Evolutionary conservation across 2,888 invertebrate species (phyloP).

Genomic region (Limnephilus lunatus): DNA sequence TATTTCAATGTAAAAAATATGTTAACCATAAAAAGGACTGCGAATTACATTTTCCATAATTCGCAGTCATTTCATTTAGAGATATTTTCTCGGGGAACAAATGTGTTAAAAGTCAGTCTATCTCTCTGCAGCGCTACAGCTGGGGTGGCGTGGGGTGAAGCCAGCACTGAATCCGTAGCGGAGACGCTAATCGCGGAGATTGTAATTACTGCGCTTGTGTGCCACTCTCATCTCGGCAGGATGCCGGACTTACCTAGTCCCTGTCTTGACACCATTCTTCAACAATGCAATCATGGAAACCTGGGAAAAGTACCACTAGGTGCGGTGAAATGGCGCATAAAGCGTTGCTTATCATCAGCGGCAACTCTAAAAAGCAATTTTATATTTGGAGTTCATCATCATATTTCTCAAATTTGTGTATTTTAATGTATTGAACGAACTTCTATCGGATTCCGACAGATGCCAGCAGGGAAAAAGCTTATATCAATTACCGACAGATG

Average conservation of each 20-base stretch:
- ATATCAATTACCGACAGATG: no score
- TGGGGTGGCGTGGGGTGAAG: neutral
- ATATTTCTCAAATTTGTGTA: no score
- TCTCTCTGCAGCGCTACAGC: neutral
- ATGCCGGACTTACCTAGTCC: neutral
- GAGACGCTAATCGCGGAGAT: neutral
- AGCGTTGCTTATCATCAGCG: neutral
- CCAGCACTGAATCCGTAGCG: neutral
- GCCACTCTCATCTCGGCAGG: neutral
- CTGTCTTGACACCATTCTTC: neutral
- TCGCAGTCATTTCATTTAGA: no score
- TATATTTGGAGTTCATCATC: neutral
- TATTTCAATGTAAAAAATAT: no score
- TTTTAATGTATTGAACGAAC: no score
- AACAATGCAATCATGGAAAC: neutral
- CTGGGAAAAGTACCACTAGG: neutral
- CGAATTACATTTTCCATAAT: no score
- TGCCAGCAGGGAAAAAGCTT: no score
- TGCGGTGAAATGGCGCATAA: neutral
- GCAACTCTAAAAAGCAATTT: no score
- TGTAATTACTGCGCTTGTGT: constrained; percentile 5
- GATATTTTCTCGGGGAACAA: neutral
- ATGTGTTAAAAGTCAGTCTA: neutral
- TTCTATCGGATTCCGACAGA: no score
- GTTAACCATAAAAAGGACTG: no score